Conservation (phyloP, 2,888 invertebrate genomes). For the Linnaemya vulpina region DNA sequence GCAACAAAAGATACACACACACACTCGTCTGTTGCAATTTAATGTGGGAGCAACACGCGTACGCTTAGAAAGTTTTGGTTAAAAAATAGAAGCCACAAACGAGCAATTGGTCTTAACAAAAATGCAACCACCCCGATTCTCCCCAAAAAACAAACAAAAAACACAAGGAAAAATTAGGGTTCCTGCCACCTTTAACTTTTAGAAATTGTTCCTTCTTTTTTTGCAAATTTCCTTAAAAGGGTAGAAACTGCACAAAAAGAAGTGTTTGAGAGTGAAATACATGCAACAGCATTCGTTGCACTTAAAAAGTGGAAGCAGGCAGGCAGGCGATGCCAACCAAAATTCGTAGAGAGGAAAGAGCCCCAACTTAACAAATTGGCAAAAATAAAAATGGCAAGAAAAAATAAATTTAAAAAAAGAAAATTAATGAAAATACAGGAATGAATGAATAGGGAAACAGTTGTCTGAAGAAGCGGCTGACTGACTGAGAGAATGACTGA, state of each 20-base stretch:
- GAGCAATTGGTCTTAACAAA: constrained; percentile 52
- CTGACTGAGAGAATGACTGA: constrained; percentile 16
- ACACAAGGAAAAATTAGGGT: constrained; percentile 14
- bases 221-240: constrained; percentile 8
- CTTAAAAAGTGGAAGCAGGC: constrained; percentile 11
- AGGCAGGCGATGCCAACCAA: background rate
- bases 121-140: background rate
- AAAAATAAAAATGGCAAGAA: too few relatives aligned
- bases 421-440: background rate
- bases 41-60: constrained; percentile 23
- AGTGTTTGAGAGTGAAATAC: constrained; percentile 58
- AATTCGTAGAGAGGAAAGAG: background rate
- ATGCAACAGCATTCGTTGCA: constrained; percentile 60
- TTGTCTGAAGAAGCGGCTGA: constrained; percentile 33
- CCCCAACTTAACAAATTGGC: constrained; percentile 19
- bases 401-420: too few relatives aligned
- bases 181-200: constrained; percentile 17
- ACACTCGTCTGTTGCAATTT: constrained; percentile 8
- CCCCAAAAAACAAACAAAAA: background rate
- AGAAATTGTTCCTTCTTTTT: background rate
- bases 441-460: constrained; percentile 36
- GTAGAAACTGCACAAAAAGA: constrained; percentile 10
- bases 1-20: constrained; percentile 18
- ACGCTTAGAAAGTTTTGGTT: constrained; percentile 27
- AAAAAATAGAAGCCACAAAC: constrained; percentile 42